These are phyloP conservation scores for Megathymus violae DNA, from an alignment of 1,140 invertebrate genomes.

Conservation along the genomic window DNA sequence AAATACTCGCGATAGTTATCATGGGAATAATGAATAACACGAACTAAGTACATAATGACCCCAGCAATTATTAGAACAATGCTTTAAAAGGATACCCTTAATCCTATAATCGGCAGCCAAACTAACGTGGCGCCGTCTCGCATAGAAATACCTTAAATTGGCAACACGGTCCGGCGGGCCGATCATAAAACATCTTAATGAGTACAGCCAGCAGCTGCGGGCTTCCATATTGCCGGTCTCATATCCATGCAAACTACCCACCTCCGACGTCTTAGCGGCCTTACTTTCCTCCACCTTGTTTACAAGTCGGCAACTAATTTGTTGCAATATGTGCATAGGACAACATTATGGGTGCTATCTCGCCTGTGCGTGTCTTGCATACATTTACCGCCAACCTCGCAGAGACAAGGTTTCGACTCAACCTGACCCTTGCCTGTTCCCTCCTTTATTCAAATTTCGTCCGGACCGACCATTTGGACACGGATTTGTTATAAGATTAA, in stretches of 20 bases:
- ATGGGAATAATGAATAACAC: conserved; percentile 58
- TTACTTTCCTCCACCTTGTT: conserved; percentile 78
- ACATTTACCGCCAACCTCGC: conserved; percentile 70
- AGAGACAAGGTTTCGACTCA: conserved; percentile 50
- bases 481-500: conserved; percentile 85
- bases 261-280: conserved; percentile 76
- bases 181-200: conserved; percentile 83
- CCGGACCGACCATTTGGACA: conserved; percentile 81
- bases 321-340: conserved; percentile 84
- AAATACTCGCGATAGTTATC: conserved; percentile 50
- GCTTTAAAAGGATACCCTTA: conserved; percentile 77
- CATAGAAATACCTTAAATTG: conserved; percentile 84
- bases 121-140: conserved; percentile 77
- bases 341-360: conserved; percentile 79
- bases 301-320: conserved; percentile 84
- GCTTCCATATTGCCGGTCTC: conserved; percentile 77
- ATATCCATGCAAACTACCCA: conserved; percentile 82
- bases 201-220: conserved; percentile 77
- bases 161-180: conserved; percentile 79
- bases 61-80: conserved; percentile 78
- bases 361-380: conserved; percentile 77
- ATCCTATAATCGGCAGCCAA: conserved; percentile 82
- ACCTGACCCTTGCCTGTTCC: conserved; percentile 74
- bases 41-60: conserved; percentile 68
- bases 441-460: conserved; percentile 82